Percentiles rank a stretch among this genome's conserved stretches.
Conservation (phyloP, 2,113 vertebrate genomes). For the Lates calcarifer region DNA sequence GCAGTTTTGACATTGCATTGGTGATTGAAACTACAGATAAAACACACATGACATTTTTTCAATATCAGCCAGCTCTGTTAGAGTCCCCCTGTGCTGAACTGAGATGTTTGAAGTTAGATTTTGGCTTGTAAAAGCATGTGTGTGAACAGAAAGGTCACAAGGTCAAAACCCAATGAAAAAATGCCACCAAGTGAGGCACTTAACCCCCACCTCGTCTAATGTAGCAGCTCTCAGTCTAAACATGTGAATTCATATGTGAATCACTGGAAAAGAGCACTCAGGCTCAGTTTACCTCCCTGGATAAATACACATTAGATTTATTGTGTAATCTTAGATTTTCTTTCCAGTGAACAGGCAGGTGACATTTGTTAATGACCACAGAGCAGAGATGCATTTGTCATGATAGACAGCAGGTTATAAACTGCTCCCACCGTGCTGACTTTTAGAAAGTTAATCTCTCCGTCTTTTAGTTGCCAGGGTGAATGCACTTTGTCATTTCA, state of each 20-base stretch:
- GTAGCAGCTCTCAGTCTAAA: background rate
- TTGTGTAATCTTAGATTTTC: conserved; percentile 17
- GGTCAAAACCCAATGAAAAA: background rate
- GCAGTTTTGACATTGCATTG: conserved; percentile 1
- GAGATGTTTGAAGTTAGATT: background rate
- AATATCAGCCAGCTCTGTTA: background rate
- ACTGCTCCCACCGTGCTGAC: conserved; percentile 34
- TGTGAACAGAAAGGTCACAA: background rate
- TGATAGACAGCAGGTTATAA: conserved; percentile 20
- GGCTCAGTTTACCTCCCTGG: background rate
- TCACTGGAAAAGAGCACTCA: background rate
- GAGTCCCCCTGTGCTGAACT: background rate
- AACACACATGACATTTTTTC: background rate
- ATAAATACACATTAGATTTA: conserved; percentile 25
- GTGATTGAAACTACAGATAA: background rate
- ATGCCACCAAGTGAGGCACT: background rate
- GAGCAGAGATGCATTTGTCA: conserved; percentile 33
- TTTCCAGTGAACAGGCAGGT: conserved; percentile 44
- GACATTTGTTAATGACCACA: conserved; percentile 47
- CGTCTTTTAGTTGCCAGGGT: conserved; percentile 3
- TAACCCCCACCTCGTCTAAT: background rate
- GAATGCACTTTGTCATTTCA: conserved; percentile 44
- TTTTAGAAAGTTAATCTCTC: conserved; percentile 44
- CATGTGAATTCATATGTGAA: background rate
- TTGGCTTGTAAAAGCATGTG: background rate